Evolutionary conservation across 2,797 vertebrate species (phyloP).

Genomic region (Takifugu ocellatus): DNA sequence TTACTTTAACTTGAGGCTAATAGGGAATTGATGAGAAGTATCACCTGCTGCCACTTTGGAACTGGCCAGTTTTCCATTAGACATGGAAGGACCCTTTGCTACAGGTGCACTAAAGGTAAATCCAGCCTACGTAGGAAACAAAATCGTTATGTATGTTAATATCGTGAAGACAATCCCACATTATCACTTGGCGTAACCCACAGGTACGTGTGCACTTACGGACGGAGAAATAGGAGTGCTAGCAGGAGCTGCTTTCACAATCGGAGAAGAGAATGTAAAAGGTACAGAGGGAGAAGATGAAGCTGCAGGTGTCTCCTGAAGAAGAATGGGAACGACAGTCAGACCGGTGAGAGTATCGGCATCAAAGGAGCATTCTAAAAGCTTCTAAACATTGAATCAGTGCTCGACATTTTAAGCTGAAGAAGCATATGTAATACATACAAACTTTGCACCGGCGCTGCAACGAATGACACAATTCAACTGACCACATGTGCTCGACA

Average conservation of each 20-base stretch:
- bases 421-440: no score
- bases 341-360: not conserved
- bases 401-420: no score
- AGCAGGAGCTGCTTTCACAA: constrained; percentile 91
- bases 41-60: constrained; percentile 68
- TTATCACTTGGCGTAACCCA: not conserved
- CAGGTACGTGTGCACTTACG: constrained; percentile 74
- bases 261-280: constrained; percentile 94
- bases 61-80: constrained; percentile 70
- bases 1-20: no score
- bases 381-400: no score
- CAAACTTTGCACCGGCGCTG: no score
- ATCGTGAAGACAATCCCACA: not conserved
- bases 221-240: constrained; percentile 83
- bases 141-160: not conserved
- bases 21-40: constrained; percentile 37
- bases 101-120: constrained; percentile 96
- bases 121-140: constrained; percentile 73
- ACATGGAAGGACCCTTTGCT: constrained; percentile 78
- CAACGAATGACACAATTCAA: no score
- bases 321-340: not conserved
- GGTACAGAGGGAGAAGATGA: constrained; percentile 75
- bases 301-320: constrained; percentile 72
- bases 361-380: no score
- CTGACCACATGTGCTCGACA: no score